These are phyloP conservation scores for Hippoglossus hippoglossus DNA, from an alignment of 2,797 vertebrate species.

Conservation along the genomic window DNA sequence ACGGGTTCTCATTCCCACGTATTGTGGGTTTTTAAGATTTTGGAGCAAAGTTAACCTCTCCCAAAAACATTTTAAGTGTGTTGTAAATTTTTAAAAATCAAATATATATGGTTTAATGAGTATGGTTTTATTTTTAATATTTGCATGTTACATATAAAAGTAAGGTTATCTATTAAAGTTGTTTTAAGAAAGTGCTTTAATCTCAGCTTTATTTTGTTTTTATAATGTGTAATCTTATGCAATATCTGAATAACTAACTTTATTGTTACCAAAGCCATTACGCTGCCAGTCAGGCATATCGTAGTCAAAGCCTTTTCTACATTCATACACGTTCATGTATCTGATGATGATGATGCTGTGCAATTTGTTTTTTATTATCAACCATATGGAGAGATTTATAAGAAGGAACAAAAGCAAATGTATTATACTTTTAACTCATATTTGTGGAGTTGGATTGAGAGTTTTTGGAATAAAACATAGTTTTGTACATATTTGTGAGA, in stretches of 20 bases:
- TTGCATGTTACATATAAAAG: slow-evolving; percentile 23
- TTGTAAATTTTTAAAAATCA: slow-evolving; percentile 11
- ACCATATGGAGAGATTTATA: not conserved
- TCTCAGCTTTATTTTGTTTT: not conserved
- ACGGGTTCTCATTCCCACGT: slow-evolving; percentile 3
- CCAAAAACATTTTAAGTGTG: slow-evolving; percentile 3
- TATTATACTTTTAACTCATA: slow-evolving; percentile 7
- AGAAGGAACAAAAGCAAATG: not conserved
- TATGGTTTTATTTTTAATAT: slow-evolving; percentile 37
- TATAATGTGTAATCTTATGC: slow-evolving; percentile 20
- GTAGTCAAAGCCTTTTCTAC: not conserved
- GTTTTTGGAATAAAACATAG: slow-evolving; percentile 70
- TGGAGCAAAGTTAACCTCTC: not conserved
- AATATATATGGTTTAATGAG: not conserved
- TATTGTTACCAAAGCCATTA: slow-evolving; percentile 62
- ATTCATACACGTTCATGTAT: not conserved
- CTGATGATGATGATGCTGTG: not conserved
- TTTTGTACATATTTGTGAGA: slow-evolving; percentile 58
- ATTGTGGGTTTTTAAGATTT: not conserved
- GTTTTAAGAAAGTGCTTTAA: slow-evolving; percentile 14
- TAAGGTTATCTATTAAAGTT: not conserved
- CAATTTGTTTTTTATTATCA: not conserved
- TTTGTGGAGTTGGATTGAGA: slow-evolving; percentile 28
- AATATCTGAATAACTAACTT: slow-evolving; percentile 28
- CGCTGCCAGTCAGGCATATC: not conserved